A percentile compares a stretch with the other conserved stretches of the same genome.
Conservation (phyloP, 2,797 vertebrate species). For the Sparidentex hasta region DNA sequence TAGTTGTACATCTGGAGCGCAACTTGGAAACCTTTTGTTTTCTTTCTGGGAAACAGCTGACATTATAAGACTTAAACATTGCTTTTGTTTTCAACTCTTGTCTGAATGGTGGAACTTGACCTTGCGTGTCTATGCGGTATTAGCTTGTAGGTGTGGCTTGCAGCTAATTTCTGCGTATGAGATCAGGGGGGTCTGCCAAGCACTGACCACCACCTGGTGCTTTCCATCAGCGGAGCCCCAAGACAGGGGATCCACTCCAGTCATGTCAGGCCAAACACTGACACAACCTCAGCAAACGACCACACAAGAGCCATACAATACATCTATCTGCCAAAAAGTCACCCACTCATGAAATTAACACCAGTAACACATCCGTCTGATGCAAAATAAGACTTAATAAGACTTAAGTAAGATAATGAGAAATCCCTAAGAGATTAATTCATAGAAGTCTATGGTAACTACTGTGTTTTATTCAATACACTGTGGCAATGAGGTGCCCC, state of each 20-base stretch:
- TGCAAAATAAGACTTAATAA: background rate
- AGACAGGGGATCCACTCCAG: constrained; percentile 47
- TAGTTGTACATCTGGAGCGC: constrained; percentile 8
- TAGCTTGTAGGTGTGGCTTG: constrained; percentile 51
- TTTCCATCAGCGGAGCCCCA: constrained; percentile 70
- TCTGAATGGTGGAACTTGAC: constrained; percentile 6
- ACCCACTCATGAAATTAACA: background rate
- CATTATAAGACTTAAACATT: background rate
- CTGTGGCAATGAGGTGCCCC: background rate
- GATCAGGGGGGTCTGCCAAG: constrained; percentile 34
- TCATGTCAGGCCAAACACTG: constrained; percentile 38
- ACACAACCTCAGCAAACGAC: constrained; percentile 31
- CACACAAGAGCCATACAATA: background rate
- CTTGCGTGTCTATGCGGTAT: constrained; percentile 28
- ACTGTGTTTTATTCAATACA: constrained; percentile 15
- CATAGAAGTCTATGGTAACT: background rate
- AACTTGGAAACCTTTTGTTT: background rate
- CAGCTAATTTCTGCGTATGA: constrained; percentile 69
- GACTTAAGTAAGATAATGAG: background rate
- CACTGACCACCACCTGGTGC: constrained; percentile 74
- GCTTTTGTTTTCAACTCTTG: constrained; percentile 1
- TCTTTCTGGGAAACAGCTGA: background rate
- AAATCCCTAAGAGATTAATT: background rate
- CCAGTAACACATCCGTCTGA: background rate
- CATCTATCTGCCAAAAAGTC: background rate